Evolutionary conservation across 2,888 invertebrate species (phyloP).

Genomic region (Chymomyza amoena): DNA sequence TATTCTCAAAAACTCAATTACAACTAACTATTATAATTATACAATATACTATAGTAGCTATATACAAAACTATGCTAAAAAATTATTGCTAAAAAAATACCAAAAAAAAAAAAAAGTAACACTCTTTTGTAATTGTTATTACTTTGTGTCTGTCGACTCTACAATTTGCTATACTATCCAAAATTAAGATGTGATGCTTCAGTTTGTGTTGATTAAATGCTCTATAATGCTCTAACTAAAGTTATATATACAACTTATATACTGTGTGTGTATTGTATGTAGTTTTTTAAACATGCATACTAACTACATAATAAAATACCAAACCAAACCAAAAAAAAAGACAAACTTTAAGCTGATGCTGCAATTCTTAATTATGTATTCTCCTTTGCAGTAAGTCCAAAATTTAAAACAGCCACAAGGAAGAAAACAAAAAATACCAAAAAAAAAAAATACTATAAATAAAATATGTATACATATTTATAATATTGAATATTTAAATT

Average conservation of each 20-base stretch:
- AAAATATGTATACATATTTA: constrained; percentile 65
- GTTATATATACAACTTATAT: neutral
- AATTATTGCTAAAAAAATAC: neutral
- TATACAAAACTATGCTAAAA: neutral
- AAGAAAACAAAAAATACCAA: constrained; percentile 11
- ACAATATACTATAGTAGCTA: neutral
- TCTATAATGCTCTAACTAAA: neutral
- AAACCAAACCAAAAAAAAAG: neutral
- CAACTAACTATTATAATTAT: neutral
- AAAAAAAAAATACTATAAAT: constrained; percentile 11
- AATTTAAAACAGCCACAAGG: constrained; percentile 12
- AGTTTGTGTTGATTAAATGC: neutral
- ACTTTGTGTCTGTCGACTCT: too few relatives aligned
- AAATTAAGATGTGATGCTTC: neutral
- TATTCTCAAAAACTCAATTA: neutral
- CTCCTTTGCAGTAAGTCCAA: constrained; percentile 39
- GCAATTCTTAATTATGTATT: constrained; percentile 22
- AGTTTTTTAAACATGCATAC: neutral
- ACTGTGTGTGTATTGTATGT: neutral
- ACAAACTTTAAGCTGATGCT: neutral
- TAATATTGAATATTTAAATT: constrained; percentile 69
- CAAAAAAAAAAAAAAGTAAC: neutral
- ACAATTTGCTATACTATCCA: neutral
- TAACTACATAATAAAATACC: constrained; percentile 10
- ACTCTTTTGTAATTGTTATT: neutral